Base-by-base conservation (phyloP, 1,140 invertebrate species). In the Hyles euphorbiae region DNA sequence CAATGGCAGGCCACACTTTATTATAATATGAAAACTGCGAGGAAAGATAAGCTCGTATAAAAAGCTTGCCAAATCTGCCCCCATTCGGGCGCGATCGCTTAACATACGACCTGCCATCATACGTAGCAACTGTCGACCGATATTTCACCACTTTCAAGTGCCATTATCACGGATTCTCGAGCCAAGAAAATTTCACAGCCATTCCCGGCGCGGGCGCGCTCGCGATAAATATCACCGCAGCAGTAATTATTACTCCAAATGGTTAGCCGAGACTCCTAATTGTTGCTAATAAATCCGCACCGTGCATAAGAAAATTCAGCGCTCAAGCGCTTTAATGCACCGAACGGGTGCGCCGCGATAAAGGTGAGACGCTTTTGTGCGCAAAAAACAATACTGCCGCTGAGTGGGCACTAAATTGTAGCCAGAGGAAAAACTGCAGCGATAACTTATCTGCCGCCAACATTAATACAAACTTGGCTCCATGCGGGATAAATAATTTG, bases 121-220 rank as follows among this genome's bases (percentile, higher is more conserved):
- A 61, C 44, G 53, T 61, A 53, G 48, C 46, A 46, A 56, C 47
- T 61, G 59, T 61, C 40, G 49, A 56, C 43, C 52, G 40, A 61
- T 61, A 61, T 51, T 56, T 61, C 54, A 61, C 59, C 53, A 52
- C 40, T 51, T 47, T 56, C 47, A 46, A 62, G 60, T 36, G 53
- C 55, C 44, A 62, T 54, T 53, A 53, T 53, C 60, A 48, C 51
- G 3, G 53, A 56, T 51, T 52, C 49, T 50, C 22, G 56, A 55
- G 61, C 61, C 61, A 63, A 63, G 61, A 65, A 65, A 57, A 65
- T 60, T 64, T 65, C 58, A 47, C 40, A 43, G 51, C 60, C 45
- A 53, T 48, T 50, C 40, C 54, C 48, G 32, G 48, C 44, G 40
- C 33, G 22, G 22, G 22, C 22, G 22, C 22, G 22, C 33, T 34